Percentiles rank a stretch among this genome's conserved stretches.
Conservation (phyloP, 2,888 invertebrate genomes). For the Pammene fasciana region DNA sequence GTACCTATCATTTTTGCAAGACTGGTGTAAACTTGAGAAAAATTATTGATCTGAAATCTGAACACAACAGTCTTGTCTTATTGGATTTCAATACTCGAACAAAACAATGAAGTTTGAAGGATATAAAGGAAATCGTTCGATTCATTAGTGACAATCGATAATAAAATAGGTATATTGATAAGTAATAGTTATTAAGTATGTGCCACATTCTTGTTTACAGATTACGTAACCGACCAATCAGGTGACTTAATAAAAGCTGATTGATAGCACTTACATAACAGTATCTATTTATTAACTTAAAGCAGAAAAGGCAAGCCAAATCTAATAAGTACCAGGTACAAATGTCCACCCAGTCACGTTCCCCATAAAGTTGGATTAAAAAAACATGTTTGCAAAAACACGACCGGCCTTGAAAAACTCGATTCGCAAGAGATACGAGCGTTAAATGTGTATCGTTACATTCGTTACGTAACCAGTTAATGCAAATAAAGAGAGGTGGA, state of each 20-base stretch:
- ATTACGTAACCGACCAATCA: conserved; percentile 33
- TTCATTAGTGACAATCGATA: conserved; percentile 13
- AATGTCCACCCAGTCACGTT: conserved; percentile 15
- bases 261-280: conserved; percentile 22
- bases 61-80: neutral
- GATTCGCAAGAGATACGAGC: conserved; percentile 35
- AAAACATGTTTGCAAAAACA: conserved; percentile 32
- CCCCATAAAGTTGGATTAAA: conserved; percentile 23
- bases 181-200: conserved; percentile 3
- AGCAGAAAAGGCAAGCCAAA: neutral
- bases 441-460: conserved; percentile 27
- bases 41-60: neutral
- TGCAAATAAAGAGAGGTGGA: conserved; percentile 26
- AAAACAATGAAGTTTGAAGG: neutral
- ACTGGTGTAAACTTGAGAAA: conserved; percentile 4
- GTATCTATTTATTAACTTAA: neutral
- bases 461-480: conserved; percentile 35
- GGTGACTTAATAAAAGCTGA: conserved; percentile 24
- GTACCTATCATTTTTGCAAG: conserved; percentile 21
- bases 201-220: conserved; percentile 22
- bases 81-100: neutral
- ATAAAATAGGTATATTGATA: conserved; percentile 27
- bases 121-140: neutral
- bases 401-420: conserved; percentile 27
- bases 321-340: conserved; percentile 8